These are phyloP conservation scores for Polypterus bichir DNA, from an alignment of 2,113 vertebrate genomes.

Conservation along the genomic window DNA sequence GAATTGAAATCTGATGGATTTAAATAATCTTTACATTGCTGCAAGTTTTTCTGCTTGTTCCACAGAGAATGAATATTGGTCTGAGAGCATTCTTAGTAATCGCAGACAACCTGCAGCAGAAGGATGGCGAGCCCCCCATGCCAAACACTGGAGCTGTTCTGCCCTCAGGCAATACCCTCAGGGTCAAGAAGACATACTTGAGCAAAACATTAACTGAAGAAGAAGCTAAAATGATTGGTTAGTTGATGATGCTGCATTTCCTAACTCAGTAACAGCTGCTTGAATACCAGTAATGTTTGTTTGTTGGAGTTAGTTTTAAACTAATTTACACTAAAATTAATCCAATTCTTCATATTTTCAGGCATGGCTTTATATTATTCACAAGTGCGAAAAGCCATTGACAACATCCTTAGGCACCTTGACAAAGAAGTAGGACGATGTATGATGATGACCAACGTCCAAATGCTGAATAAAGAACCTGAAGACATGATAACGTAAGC, in stretches of 20 bases:
- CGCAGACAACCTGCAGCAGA: conserved; percentile 92
- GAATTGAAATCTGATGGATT: not conserved
- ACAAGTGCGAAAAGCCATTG: conserved; percentile 91
- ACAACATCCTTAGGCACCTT: conserved; percentile 88
- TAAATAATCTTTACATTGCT: conserved; percentile 10
- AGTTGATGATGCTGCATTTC: conserved; percentile 21
- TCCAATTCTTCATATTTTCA: conserved; percentile 29
- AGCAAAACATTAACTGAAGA: conserved; percentile 97
- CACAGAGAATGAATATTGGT: conserved; percentile 96
- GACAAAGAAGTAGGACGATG: conserved; percentile 97
- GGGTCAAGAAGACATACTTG: conserved; percentile 95
- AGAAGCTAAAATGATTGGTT: conserved; percentile 94
- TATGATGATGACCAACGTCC: conserved; percentile 95
- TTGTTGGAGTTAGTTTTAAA: not conserved
- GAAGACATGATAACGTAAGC: conserved; percentile 98
- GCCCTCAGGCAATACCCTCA: conserved; percentile 90
- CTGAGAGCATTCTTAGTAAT: conserved; percentile 92
- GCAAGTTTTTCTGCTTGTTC: conserved; percentile 16
- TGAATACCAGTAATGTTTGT: too few species aligned
- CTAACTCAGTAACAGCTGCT: too few species aligned
- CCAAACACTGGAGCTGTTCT: conserved; percentile 91
- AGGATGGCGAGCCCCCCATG: conserved; percentile 97
- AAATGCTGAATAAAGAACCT: conserved; percentile 97
- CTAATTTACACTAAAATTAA: not conserved
- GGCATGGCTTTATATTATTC: conserved; percentile 96